phyloP scores from a whole-genome alignment of 2,113 vertebrate species.

The Microcebus jonahi region DNA sequence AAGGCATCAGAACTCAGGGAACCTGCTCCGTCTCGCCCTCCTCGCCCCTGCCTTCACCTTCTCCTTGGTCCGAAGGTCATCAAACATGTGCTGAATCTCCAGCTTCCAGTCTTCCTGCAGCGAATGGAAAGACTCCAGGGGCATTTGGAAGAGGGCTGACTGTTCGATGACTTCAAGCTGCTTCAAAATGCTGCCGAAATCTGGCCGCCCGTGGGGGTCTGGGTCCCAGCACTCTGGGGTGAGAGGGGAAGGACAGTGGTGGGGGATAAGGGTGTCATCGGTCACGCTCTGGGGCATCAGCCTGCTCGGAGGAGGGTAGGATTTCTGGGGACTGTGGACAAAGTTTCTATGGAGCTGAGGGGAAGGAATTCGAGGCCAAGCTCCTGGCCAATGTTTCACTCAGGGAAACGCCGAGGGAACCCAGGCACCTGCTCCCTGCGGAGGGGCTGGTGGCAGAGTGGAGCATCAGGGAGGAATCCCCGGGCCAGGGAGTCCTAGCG shows the following conservation, averaged over 20 bases:
- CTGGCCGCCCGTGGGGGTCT: conserved; percentile 90
- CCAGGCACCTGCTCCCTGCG: neutral
- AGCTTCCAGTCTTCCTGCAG: conserved; percentile 95
- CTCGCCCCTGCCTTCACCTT: conserved; percentile 84
- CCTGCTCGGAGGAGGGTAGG: neutral
- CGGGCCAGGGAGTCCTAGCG: neutral
- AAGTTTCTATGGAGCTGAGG: neutral
- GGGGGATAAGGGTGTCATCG: neutral
- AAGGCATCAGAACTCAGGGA: neutral
- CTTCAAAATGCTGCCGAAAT: conserved; percentile 89
- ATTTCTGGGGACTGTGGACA: neutral
- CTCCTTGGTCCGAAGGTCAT: conserved; percentile 93
- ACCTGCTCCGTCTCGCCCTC: neutral
- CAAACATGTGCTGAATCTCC: conserved; percentile 95
- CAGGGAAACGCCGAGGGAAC: neutral
- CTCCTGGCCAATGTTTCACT: neutral
- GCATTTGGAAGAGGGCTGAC: conserved; percentile 95
- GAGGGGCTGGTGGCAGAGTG: neutral
- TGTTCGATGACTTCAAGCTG: conserved; percentile 91
- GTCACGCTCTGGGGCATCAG: neutral
- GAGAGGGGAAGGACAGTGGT: neutral
- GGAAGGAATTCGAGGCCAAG: neutral
- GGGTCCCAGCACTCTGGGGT: conserved; percentile 93
- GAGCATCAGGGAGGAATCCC: neutral
- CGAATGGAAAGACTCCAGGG: conserved; percentile 94